Base-by-base conservation (phyloP, 2,113 vertebrate genomes). In the Anguilla japonica region DNA sequence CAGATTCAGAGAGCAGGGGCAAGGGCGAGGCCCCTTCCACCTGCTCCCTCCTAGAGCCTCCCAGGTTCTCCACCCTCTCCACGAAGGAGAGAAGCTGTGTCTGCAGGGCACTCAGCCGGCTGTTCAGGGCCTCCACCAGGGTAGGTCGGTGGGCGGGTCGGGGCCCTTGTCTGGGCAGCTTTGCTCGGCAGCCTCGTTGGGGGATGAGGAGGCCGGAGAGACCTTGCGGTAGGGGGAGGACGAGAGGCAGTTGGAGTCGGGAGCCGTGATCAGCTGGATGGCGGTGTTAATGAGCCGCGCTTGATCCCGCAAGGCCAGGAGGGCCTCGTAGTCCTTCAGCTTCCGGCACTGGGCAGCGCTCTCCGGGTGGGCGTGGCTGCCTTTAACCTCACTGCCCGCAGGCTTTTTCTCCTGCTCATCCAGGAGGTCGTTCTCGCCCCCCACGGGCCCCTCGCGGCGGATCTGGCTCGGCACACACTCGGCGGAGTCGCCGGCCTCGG, bases 401-500 rank as follows among this genome's bases (percentile, higher is more conserved):
- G 88, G 89, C 60, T 86, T 91, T 82, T 93, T 92, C 82, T 96
- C 96, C 13, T 90, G 94, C 67, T 94, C 92, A 22, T 95, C 95
- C 15, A 90, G 87, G n/a, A 87, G 63, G 0, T 96, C 94, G 0
- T 94, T 95, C 88, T 97, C 97, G 0, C 94, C 86, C 22, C 95
- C 84, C 6, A 96, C 91, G 0, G 91, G 87, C 41, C 95, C 92
- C 0, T 96, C 96, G 88, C 96, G 91, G 89, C 94, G 89, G 57
- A 95, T 93, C 0, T 93, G 82, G 0, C 95, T 96, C 0, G 97
- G 98, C 82, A 98, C 85, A 11, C 97, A 98, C 92, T 99, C 97
- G 0, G 97, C 97, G 0, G 98, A 99, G 93, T 99, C 98, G 0
- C 97, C 97, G 0, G 97, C 97, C 93, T 99, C 98, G 0, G 97